Conservation (phyloP, 2,797 vertebrate genomes). For the Sebastes steindachneri region DNA sequence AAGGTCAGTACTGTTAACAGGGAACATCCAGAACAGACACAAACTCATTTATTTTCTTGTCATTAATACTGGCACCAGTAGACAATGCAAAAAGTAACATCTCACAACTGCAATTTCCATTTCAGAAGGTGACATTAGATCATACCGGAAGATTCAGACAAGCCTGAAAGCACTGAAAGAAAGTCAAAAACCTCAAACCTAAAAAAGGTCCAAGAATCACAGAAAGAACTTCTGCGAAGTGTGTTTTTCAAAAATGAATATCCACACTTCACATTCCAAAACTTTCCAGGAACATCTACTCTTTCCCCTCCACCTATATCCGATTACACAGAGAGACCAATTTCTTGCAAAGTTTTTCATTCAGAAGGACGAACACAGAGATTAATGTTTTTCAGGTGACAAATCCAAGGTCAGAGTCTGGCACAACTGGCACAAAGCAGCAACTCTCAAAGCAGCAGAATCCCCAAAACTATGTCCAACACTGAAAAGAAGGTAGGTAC, state of each 20-base stretch:
- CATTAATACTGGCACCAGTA: neutral
- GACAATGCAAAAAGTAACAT: neutral
- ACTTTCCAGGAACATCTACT: neutral
- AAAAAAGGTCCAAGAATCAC: neutral
- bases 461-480: neutral
- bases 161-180: neutral
- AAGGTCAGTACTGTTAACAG: slow-evolving; percentile 4
- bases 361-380: neutral
- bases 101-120: neutral
- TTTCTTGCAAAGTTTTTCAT: neutral
- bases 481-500: neutral
- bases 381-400: neutral
- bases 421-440: neutral
- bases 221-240: neutral
- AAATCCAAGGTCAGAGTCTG: neutral
- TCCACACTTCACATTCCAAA: neutral
- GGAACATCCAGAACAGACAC: neutral
- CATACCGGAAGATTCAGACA: neutral
- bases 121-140: neutral
- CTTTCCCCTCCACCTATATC: neutral
- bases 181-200: neutral
- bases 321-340: neutral
- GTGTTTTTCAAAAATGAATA: too few species aligned
- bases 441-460: neutral
- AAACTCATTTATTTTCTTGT: neutral